Evolutionary conservation across 2,113 vertebrate species (phyloP), one percentile per base, ranked within the genome.

Genomic region (Alexandromys fortis): DNA sequence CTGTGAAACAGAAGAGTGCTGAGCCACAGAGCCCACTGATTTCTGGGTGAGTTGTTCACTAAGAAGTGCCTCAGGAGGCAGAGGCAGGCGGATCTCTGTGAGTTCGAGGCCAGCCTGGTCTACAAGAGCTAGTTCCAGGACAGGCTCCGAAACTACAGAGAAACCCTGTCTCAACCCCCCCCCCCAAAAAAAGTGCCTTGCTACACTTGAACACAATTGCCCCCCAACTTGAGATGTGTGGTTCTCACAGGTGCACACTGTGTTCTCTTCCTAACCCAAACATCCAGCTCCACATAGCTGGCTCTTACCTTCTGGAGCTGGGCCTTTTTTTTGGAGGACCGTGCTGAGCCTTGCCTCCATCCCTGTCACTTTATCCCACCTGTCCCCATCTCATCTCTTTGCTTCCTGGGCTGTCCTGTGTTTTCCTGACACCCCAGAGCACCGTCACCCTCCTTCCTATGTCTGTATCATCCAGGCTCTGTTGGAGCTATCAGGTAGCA

Each of bases 191-290:
- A 28, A 58, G 35, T 11, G 38, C 16, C 5, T 77, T 33, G 5
- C 9, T 17, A 5, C 11, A 3, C 4, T 33, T 90, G 58, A 8
- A 0, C 0, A 0, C 5, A 52, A 75, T 10, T 0, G 1, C 28
- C 26, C 11, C 58, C 55, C 4, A 1, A 5, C 35, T 49, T 26
- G 21, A 17, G 72, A 35, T 22, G 14, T 0, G 0, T 16, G 0
- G 3, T 45, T 14, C 24, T 45, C 0, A 67, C 26, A 0, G 52
- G 79, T 4, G 19, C 55, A 35, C 61, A 30, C 58, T 67, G 30
- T 63, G 35, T 52, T 49, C 76, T 85, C 55, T 63, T 70, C 61
- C 11, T 52, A 75, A 38, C 35, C 49, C 35, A 13, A 11, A 58
- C 16, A 14, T 14, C 70, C 30, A 61, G 52, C 75, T 21, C 7